Evolutionary conservation across 2,888 invertebrate species (phyloP).

Genomic region (Seira musarum): DNA sequence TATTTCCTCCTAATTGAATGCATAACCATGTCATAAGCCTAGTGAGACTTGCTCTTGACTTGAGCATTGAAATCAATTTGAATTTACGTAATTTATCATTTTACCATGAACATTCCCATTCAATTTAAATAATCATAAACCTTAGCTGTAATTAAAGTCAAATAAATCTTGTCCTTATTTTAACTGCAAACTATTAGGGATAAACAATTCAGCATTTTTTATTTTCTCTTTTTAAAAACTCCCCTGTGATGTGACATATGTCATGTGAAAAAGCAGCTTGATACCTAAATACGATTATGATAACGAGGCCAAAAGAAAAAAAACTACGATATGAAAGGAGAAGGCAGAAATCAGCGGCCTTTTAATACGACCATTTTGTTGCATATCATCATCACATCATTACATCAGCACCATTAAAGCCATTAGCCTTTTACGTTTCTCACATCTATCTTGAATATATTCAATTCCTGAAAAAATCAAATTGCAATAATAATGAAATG

Average conservation of each 20-base stretch:
- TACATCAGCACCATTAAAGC: constrained; percentile 11
- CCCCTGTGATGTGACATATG: not conserved
- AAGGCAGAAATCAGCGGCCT: not conserved
- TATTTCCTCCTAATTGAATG: no score
- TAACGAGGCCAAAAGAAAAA: not conserved
- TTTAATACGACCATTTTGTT: not conserved
- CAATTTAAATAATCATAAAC: not conserved
- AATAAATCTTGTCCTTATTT: no score
- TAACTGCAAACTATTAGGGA: no score
- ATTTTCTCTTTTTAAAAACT: not conserved
- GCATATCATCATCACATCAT: constrained; percentile 17
- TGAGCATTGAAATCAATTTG: no score
- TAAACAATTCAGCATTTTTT: not conserved
- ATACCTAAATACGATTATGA: constrained; percentile 12
- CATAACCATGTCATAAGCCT: no score
- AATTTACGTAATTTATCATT: constrained; percentile 26
- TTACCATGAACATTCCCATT: constrained; percentile 16
- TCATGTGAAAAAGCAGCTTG: constrained; percentile 8
- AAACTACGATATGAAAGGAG: no score
- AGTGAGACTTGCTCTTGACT: no score
- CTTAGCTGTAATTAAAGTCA: no score
- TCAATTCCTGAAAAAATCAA: not conserved
- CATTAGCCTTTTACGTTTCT: not conserved
- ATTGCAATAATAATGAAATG: not conserved
- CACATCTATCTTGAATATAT: not conserved